phyloP scores from a whole-genome alignment of 2,113 vertebrate genomes.

The Chloebia gouldiae region DNA sequence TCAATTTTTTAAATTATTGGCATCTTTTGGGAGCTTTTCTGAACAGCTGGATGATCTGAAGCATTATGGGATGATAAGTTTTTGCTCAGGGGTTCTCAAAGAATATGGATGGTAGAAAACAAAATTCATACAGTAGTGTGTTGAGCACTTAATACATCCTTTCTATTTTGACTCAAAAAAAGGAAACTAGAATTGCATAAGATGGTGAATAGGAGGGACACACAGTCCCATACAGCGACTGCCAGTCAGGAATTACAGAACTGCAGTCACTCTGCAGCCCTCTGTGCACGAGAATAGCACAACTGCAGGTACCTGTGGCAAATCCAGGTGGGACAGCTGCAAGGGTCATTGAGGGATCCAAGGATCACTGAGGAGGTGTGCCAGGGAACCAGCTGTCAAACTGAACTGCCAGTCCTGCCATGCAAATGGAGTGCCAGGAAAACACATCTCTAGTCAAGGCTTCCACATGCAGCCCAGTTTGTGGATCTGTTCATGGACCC shows the following conservation, averaged over 20 bases:
- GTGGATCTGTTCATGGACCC: fast-evolving
- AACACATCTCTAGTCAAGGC: background rate
- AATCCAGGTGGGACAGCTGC: background rate
- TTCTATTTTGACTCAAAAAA: background rate
- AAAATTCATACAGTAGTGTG: fast-evolving
- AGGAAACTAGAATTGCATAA: background rate
- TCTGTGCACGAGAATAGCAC: background rate
- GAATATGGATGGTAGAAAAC: background rate
- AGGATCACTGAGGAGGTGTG: background rate
- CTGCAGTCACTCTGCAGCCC: background rate
- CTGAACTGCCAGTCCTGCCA: background rate
- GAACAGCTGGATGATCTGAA: background rate
- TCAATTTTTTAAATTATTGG: background rate
- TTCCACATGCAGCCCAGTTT: background rate
- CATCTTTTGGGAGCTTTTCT: background rate
- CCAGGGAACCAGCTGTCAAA: background rate
- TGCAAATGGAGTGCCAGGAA: background rate
- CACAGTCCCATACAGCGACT: background rate
- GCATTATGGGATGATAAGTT: background rate
- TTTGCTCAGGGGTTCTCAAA: background rate
- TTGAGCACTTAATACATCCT: background rate
- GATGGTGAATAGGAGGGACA: background rate
- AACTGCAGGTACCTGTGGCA: background rate
- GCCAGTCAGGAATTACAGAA: background rate
- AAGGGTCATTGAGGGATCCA: background rate